A percentile compares a stretch with the other conserved stretches of the same genome.
These are phyloP conservation scores for Hucho hucho DNA, from an alignment of 2,113 vertebrate genomes.

Conservation along the genomic window DNA sequence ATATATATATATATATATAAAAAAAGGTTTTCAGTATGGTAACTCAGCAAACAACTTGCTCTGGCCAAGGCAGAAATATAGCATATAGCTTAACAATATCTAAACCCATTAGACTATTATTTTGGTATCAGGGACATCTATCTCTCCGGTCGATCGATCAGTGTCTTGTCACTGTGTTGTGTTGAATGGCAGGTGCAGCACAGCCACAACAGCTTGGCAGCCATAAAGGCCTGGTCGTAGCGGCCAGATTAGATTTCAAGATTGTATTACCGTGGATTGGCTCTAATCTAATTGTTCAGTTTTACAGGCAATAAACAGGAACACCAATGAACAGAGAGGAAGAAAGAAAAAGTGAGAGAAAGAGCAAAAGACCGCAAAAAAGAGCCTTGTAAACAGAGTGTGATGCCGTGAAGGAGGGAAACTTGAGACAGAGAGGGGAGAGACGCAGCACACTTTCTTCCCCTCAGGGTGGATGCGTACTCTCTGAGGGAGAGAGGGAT, in stretches of 20 bases:
- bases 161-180: not conserved
- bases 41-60: no score
- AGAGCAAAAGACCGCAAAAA: no score
- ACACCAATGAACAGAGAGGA: constrained; percentile 33
- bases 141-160: not conserved
- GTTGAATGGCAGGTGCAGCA: not conserved
- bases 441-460: not conserved
- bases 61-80: no score
- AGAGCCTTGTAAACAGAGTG: not conserved
- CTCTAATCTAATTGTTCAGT: constrained; percentile 35
- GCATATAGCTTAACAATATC: no score
- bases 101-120: not conserved
- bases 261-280: constrained; percentile 32
- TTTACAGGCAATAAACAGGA: constrained; percentile 33
- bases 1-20: no score
- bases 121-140: not conserved
- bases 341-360: no score
- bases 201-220: not conserved
- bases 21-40: no score
- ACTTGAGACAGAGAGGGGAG: not conserved
- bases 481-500: not conserved
- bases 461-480: not conserved
- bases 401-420: constrained; percentile 2
- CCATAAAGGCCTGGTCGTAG: not conserved
- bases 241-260: constrained; percentile 37